These are phyloP conservation scores for Psittacula cyanocephala DNA, from an alignment of 2,113 vertebrate genomes.

Conservation along the genomic window DNA sequence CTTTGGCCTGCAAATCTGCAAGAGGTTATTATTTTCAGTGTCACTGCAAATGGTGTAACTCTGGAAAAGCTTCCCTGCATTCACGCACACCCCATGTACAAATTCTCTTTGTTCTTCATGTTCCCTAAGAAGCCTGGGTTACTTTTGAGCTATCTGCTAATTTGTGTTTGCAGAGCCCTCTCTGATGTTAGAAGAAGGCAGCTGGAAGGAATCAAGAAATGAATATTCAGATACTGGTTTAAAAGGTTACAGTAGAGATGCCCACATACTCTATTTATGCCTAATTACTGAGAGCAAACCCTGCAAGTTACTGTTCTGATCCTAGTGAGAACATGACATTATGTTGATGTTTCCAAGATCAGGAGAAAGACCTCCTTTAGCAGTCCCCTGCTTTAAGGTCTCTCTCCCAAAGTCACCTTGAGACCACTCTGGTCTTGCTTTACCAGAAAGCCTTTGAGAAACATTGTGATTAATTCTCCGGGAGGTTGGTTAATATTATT, in stretches of 20 bases:
- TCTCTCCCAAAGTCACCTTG: not conserved
- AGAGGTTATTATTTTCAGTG: not conserved
- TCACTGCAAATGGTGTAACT: not conserved
- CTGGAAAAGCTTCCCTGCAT: not conserved
- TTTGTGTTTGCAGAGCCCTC: not conserved
- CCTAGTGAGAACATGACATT: not conserved
- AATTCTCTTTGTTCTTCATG: not conserved
- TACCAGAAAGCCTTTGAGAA: not conserved
- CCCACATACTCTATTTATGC: not conserved
- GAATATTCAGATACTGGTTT: not conserved
- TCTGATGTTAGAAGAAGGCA: not conserved
- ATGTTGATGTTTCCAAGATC: not conserved
- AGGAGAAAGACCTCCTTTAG: not conserved
- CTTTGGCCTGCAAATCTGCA: conserved; percentile 1
- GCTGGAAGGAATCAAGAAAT: not conserved
- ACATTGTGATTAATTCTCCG: not conserved
- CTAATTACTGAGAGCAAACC: not conserved
- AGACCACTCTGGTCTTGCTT: not conserved
- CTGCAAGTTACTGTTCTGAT: not conserved
- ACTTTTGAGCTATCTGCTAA: not conserved
- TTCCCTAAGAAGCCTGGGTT: not conserved
- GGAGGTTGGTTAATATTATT: not conserved
- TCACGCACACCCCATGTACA: not conserved
- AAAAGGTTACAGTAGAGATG: not conserved
- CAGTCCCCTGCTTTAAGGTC: not conserved